Percentiles rank a stretch among this genome's conserved stretches.
phyloP scores from a whole-genome alignment of 2,888 invertebrate genomes.

The Heliconius ethilla region DNA sequence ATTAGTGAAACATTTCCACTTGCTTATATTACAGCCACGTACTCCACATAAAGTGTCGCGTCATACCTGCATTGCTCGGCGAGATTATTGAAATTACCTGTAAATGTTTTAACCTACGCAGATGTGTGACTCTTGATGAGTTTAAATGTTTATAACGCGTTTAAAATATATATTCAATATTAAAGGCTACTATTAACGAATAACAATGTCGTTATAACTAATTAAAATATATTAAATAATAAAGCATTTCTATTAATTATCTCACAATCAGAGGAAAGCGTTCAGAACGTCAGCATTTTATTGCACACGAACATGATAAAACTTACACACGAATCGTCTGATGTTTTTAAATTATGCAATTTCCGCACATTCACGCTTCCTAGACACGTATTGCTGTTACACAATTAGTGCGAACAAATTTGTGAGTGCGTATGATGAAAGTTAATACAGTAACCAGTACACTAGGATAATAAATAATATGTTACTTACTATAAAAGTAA shows the following conservation, averaged over 20 bases:
- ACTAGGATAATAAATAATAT: neutral
- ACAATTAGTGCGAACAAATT: conserved; percentile 25
- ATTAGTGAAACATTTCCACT: conserved; percentile 58
- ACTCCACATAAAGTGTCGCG: conserved; percentile 58
- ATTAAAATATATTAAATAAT: neutral
- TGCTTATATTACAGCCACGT: conserved; percentile 57
- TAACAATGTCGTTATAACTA: neutral
- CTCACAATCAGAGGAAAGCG: neutral
- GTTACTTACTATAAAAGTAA: neutral
- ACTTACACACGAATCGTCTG: conserved; percentile 40
- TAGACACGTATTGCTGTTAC: conserved; percentile 32
- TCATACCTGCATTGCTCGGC: conserved; percentile 36
- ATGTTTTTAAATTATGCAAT: conserved; percentile 42
- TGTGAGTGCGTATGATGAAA: conserved; percentile 5
- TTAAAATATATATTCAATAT: neutral
- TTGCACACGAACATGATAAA: conserved; percentile 36
- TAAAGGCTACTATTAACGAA: neutral
- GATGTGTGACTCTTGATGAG: neutral
- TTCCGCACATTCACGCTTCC: conserved; percentile 34
- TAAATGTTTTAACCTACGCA: neutral
- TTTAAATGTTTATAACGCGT: neutral
- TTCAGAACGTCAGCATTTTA: conserved; percentile 21
- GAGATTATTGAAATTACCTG: neutral
- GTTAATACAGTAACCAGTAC: neutral
- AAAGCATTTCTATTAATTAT: neutral